A percentile compares a stretch with the other conserved stretches of the same genome.
These are phyloP conservation scores for Numida meleagris DNA, from an alignment of 2,113 vertebrate genomes.

Conservation along the genomic window DNA sequence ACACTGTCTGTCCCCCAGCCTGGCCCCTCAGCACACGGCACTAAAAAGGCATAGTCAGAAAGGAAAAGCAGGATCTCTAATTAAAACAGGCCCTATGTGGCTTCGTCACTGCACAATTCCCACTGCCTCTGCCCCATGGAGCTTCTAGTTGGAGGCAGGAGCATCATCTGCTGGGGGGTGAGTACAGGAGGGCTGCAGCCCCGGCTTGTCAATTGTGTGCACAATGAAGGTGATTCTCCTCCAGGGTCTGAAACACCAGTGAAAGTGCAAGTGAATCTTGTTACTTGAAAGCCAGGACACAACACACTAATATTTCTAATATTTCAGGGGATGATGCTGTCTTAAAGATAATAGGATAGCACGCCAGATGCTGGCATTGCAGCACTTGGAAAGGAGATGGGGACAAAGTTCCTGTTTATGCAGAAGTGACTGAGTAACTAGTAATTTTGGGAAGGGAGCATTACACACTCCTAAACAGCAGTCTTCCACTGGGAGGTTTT, in stretches of 20 bases:
- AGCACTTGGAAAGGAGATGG: constrained; percentile 56
- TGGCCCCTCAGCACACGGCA: neutral
- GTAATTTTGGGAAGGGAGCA: constrained; percentile 68
- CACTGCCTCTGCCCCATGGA: neutral
- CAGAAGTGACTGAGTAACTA: constrained; percentile 63
- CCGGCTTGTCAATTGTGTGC: neutral
- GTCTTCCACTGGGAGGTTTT: constrained; percentile 50
- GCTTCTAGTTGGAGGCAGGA: neutral
- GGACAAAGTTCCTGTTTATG: constrained; percentile 74
- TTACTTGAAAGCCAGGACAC: constrained; percentile 62
- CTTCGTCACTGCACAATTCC: neutral
- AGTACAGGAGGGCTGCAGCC: neutral
- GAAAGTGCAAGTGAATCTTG: constrained; percentile 49
- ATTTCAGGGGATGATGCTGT: constrained; percentile 32
- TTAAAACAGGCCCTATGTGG: neutral
- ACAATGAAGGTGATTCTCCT: neutral
- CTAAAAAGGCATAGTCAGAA: neutral
- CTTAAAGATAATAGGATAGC: constrained; percentile 66
- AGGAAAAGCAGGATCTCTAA: neutral
- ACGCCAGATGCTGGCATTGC: constrained; percentile 52
- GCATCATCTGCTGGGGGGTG: neutral
- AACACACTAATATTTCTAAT: constrained; percentile 10
- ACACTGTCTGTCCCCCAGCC: neutral
- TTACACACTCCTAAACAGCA: constrained; percentile 66
- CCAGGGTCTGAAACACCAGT: neutral